Evolutionary conservation across 2,797 vertebrate species (phyloP).

Genomic region (Lepilemur ruficaudatus): DNA sequence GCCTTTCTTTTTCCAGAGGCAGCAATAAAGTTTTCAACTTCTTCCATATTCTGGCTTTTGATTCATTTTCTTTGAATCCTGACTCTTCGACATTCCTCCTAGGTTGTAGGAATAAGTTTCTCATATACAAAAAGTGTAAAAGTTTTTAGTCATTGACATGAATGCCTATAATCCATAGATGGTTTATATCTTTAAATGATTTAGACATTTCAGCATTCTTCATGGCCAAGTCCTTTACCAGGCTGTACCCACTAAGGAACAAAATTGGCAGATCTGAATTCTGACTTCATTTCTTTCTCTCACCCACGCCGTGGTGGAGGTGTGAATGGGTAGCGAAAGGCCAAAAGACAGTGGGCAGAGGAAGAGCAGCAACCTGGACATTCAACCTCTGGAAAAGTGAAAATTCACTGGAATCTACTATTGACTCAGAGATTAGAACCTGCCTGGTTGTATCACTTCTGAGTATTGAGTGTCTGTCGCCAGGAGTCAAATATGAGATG

Average conservation of each 20-base stretch:
- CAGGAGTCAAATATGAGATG: background rate
- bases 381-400: background rate
- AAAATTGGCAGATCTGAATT: slow-evolving; percentile 5
- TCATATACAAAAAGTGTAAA: slow-evolving; percentile 45
- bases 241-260: background rate
- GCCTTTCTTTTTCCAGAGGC: background rate
- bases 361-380: slow-evolving; percentile 26
- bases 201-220: slow-evolving; percentile 39
- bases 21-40: background rate
- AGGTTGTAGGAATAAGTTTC: slow-evolving; percentile 21
- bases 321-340: background rate
- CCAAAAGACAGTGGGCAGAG: slow-evolving; percentile 4
- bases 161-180: slow-evolving; percentile 36
- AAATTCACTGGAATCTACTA: background rate
- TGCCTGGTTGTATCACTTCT: slow-evolving; percentile 12
- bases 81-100: slow-evolving; percentile 42
- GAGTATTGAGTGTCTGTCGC: background rate
- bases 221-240: slow-evolving; percentile 41
- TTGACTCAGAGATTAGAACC: background rate
- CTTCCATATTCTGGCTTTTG: slow-evolving; percentile 37
- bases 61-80: slow-evolving; percentile 63
- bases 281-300: slow-evolving; percentile 44
- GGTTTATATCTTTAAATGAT: slow-evolving; percentile 49
- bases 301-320: background rate
- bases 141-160: slow-evolving; percentile 7